Evolutionary conservation across 2,797 vertebrate genomes (phyloP).

Genomic region (Rachycentron canadum): DNA sequence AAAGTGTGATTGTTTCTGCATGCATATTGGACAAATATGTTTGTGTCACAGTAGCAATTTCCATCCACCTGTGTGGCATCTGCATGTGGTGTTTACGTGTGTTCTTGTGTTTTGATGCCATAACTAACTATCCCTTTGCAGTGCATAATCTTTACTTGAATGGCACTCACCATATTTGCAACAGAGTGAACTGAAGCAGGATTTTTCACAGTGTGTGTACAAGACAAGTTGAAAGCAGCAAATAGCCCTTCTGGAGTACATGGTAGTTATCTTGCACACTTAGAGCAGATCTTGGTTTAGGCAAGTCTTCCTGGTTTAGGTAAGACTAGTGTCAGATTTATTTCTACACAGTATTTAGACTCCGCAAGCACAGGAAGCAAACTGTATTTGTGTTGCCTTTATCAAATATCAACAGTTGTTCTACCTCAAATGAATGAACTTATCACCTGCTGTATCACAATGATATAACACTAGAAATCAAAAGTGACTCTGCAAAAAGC

Average conservation of each 20-base stretch:
- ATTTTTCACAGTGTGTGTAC: not conserved
- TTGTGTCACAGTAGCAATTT: not conserved
- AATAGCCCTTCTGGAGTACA: slow-evolving; percentile 12
- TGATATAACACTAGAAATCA: not conserved
- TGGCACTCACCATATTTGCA: not conserved
- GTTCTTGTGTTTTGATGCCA: not conserved
- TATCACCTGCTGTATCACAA: not conserved
- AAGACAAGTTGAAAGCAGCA: slow-evolving; percentile 5
- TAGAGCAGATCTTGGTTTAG: slow-evolving; percentile 13
- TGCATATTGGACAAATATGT: slow-evolving; percentile 3
- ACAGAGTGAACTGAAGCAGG: not conserved
- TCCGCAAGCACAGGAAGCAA: not conserved
- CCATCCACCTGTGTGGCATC: slow-evolving; percentile 8
- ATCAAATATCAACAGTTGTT: too few relatives aligned
- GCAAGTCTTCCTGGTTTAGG: not conserved
- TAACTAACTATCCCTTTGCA: not conserved
- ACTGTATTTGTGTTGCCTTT: too few relatives aligned
- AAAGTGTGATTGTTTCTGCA: not conserved
- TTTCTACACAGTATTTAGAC: not conserved
- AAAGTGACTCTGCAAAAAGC: not conserved
- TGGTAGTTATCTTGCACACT: slow-evolving; percentile 11
- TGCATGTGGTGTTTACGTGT: not conserved
- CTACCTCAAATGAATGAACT: not conserved
- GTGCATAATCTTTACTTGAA: slow-evolving; percentile 6
- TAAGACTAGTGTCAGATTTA: not conserved